phyloP scores from a whole-genome alignment of 1,140 invertebrate species.

The Delia radicum region DNA sequence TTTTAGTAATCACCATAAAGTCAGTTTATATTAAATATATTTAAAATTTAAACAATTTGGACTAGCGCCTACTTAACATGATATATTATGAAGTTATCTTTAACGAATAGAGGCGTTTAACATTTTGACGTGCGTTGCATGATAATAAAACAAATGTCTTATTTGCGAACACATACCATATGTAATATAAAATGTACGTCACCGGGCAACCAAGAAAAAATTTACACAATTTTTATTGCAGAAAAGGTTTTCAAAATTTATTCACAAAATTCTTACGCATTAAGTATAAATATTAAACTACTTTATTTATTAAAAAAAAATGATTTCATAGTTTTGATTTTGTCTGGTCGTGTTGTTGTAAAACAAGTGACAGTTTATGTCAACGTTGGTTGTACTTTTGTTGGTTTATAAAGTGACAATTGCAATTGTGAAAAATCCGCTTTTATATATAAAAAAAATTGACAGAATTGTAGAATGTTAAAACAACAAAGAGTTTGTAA shows the following conservation, averaged over 20 bases:
- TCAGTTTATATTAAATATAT: not conserved
- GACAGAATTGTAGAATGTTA: constrained; percentile 14
- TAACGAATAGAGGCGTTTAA: constrained; percentile 23
- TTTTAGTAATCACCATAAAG: not conserved
- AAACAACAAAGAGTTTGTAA: not conserved
- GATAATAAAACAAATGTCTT: not conserved
- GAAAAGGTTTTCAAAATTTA: not conserved
- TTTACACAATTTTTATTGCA: no score
- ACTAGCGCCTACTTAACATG: constrained; percentile 26
- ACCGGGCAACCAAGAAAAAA: not conserved
- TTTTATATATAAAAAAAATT: constrained; percentile 10
- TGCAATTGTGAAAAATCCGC: not conserved
- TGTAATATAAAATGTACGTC: not conserved
- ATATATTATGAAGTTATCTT: constrained; percentile 17
- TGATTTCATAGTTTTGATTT: not conserved
- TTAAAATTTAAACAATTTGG: constrained; percentile 13
- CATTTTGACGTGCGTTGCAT: constrained; percentile 24
- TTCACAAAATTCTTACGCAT: not conserved
- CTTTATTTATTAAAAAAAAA: not conserved
- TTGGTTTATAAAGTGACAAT: not conserved
- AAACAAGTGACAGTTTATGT: constrained; percentile 23
- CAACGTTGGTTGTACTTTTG: not conserved
- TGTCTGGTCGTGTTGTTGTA: not conserved
- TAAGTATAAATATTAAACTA: not conserved
- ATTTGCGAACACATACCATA: not conserved